Conservation (phyloP, 2,888 invertebrate genomes). For the Pseudococcus jackbeardsleyi region DNA sequence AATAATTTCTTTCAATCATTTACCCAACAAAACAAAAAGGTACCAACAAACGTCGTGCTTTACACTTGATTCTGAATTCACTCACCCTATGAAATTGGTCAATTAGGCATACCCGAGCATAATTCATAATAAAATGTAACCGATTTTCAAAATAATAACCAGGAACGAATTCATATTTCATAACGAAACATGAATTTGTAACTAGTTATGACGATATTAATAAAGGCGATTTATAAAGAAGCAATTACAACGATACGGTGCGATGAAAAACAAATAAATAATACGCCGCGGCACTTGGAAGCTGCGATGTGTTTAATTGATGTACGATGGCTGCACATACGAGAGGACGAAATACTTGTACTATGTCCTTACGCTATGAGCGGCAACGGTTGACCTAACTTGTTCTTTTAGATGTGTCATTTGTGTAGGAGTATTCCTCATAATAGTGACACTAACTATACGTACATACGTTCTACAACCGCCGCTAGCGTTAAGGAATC, state of each 20-base stretch:
- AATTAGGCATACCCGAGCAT: slow-evolving; percentile 8
- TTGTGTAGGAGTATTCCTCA: slow-evolving; percentile 46
- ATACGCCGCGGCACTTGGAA: slow-evolving; percentile 46
- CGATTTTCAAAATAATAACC: slow-evolving; percentile 4
- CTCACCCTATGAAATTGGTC: slow-evolving; percentile 54
- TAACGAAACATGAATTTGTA: slow-evolving; percentile 59
- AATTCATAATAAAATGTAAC: slow-evolving; percentile 12
- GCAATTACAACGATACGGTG: slow-evolving; percentile 58
- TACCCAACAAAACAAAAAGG: too few relatives aligned
- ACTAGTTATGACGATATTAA: slow-evolving; percentile 63
- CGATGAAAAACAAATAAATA: slow-evolving; percentile 64
- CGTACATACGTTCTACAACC: not conserved
- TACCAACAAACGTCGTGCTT: too few relatives aligned
- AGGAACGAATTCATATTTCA: slow-evolving; percentile 57
- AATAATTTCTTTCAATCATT: too few relatives aligned
- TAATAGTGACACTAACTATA: not conserved
- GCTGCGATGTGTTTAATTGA: slow-evolving; percentile 61
- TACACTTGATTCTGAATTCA: not conserved
- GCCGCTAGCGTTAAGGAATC: slow-evolving; percentile 53
- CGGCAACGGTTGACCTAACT: slow-evolving; percentile 46
- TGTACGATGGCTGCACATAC: not conserved
- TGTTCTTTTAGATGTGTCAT: slow-evolving; percentile 41
- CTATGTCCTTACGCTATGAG: slow-evolving; percentile 21
- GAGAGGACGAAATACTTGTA: slow-evolving; percentile 40
- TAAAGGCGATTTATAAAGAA: slow-evolving; percentile 55